These are phyloP conservation scores for Rotaria magnacalcarata DNA, from an alignment of 2,888 invertebrate species.

Conservation along the genomic window DNA sequence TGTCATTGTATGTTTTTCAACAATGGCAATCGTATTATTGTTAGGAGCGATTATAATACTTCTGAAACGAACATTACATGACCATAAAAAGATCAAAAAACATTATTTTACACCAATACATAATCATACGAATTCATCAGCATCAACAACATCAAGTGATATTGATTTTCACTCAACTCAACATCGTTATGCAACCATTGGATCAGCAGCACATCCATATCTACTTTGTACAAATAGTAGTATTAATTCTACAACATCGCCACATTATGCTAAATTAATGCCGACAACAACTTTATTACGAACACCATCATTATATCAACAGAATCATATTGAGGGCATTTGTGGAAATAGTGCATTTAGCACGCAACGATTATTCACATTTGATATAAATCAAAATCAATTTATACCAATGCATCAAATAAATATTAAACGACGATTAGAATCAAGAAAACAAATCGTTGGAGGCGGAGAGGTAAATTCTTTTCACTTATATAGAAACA, in stretches of 20 bases:
- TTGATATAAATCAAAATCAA: constrained; percentile 12
- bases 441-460: background rate
- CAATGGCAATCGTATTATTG: background rate
- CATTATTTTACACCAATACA: constrained; percentile 9
- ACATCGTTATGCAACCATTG: constrained; percentile 34
- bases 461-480: constrained; percentile 6
- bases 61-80: background rate
- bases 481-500: no score
- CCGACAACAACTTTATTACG: background rate
- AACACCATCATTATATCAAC: background rate
- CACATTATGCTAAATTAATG: constrained; percentile 11
- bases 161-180: constrained; percentile 2
- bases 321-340: constrained; percentile 4
- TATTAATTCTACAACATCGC: background rate
- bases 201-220: background rate
- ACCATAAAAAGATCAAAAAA: background rate
- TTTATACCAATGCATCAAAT: constrained; percentile 19
- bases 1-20: constrained; percentile 18
- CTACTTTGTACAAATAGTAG: background rate
- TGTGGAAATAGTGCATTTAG: background rate
- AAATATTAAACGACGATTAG: constrained; percentile 1
- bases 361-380: constrained; percentile 25
- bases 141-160: constrained; percentile 11
- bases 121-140: constrained; percentile 3
- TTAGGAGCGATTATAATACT: constrained; percentile 20